Conservation (phyloP, 2,888 invertebrate genomes). For the Drosophila peninsularis region DNA sequence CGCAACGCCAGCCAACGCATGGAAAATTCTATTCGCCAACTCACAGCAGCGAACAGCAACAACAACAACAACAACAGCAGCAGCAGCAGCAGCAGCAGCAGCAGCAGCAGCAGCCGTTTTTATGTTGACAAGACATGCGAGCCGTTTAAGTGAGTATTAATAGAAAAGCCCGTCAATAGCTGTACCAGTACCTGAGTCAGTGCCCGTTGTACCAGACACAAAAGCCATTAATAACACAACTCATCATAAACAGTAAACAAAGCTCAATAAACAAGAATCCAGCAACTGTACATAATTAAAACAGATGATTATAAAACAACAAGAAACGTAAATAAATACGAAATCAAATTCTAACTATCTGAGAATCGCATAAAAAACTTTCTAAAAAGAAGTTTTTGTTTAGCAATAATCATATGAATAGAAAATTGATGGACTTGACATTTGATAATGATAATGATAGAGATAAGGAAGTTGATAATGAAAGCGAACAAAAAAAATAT, state of each 20-base stretch:
- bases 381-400: neutral
- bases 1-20: constrained; percentile 62
- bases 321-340: neutral
- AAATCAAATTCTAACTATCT: neutral
- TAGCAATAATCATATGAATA: neutral
- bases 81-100: neutral
- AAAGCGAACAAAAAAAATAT: neutral
- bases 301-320: constrained; percentile 34
- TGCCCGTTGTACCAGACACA: constrained; percentile 54
- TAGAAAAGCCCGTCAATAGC: constrained; percentile 51
- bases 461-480: neutral
- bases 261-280: constrained; percentile 30
- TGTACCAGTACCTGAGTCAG: constrained; percentile 15
- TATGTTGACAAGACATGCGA: constrained; percentile 63
- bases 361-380: neutral
- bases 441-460: neutral
- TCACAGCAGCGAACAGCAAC: constrained; percentile 18
- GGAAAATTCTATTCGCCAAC: constrained; percentile 47
- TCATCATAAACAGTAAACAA: constrained; percentile 26
- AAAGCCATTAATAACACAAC: constrained; percentile 52
- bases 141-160: constrained; percentile 57
- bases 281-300: constrained; percentile 52
- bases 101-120: constrained; percentile 9
- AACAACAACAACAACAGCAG: neutral
- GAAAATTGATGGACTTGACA: neutral